These are phyloP conservation scores for Drosophila paranaensis DNA, from an alignment of 2,888 invertebrate genomes.

Conservation along the genomic window DNA sequence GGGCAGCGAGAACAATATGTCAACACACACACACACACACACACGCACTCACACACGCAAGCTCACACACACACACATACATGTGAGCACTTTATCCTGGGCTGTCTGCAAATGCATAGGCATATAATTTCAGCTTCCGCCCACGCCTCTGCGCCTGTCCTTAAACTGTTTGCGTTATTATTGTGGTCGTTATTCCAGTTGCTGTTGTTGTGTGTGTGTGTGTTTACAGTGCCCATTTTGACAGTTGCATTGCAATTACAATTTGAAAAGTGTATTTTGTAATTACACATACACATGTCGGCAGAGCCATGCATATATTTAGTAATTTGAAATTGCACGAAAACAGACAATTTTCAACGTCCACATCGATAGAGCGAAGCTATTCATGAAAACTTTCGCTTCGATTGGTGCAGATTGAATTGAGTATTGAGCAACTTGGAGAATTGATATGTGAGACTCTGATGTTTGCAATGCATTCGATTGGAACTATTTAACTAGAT, in stretches of 20 bases:
- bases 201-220: slow-evolving; percentile 31
- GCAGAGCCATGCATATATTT: slow-evolving; percentile 42
- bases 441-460: not conserved
- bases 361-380: slow-evolving; percentile 10
- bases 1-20: slow-evolving; percentile 68
- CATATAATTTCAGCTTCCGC: slow-evolving; percentile 80
- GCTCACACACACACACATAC: not conserved
- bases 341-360: slow-evolving; percentile 33
- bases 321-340: slow-evolving; percentile 55
- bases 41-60: not conserved
- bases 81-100: slow-evolving; percentile 36
- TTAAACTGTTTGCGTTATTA: slow-evolving; percentile 76
- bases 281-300: slow-evolving; percentile 50
- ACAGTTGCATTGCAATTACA: slow-evolving; percentile 77
- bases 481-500: slow-evolving; percentile 7
- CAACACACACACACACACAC: slow-evolving; percentile 53
- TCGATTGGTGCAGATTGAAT: slow-evolving; percentile 6
- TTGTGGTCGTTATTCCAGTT: slow-evolving; percentile 50
- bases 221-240: slow-evolving; percentile 61
- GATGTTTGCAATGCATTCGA: slow-evolving; percentile 4
- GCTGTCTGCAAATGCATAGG: slow-evolving; percentile 60
- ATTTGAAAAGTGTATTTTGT: slow-evolving; percentile 74
- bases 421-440: not conserved
- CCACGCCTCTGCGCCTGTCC: slow-evolving; percentile 50
- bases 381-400: slow-evolving; percentile 15